Evolutionary conservation across 1,140 invertebrate genomes (phyloP), one percentile per base, ranked within the genome.

Genomic region (Saxidomus purpurata): DNA sequence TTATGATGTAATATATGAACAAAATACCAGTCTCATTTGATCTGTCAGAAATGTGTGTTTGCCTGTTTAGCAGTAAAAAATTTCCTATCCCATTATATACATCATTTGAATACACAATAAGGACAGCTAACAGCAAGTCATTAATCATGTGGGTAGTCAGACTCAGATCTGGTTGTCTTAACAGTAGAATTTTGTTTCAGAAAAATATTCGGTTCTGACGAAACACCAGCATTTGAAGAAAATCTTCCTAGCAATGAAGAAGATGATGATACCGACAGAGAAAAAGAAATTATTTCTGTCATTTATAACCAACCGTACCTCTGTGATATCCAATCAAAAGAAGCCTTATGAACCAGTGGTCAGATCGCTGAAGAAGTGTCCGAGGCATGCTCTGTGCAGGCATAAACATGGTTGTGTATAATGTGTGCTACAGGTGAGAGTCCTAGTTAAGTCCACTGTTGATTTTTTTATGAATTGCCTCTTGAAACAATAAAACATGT

Each of bases 331-430:
- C 47, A 79, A 55, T 79, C 55, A 43, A 38, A 38, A 63, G 19
- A 47, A 15, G 36, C 40, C 80, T 47, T 67, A 82, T 15, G 38
- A 86, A 40, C 59, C 31, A 31, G 74, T 91, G 6, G 59, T 85
- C 13, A 47, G 74, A 47, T 90, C 77, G 81, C 43, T 93, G 38
- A 86, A 91, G 28, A 28, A 82, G 11, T 81, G 69, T 74, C 76
- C 87, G 11, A 92, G 90, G 85, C 92, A 93, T 82, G 1, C 6
- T 8, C 43, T 92, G 13, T 94, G 93, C 89, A 88, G 80, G 61
- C 93, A 94, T 86, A 81, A 82, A 43, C 59, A 90, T 83, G 79
- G 90, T 36, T 94, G 93, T 91, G 34, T 91, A 28, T 85, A 90
- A 85, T 91, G 92, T 91, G 71, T 90, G 19, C 17, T 93, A 15